phyloP scores from a whole-genome alignment of 2,113 vertebrate genomes.

The Daphoenositta chrysoptera region DNA sequence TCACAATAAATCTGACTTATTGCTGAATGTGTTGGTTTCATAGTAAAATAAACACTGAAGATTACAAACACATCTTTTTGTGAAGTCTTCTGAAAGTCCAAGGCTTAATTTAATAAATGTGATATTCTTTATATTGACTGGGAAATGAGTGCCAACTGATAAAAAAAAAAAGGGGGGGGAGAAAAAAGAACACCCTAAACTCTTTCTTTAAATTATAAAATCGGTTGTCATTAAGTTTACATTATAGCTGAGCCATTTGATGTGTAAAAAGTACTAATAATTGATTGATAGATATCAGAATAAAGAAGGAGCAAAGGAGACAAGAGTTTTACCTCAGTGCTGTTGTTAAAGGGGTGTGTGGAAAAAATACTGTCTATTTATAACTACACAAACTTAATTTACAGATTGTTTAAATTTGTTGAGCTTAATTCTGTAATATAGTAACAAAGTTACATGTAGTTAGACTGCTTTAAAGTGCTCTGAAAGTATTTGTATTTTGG shows the following conservation, averaged over 20 bases:
- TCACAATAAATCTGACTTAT: conserved; percentile 70
- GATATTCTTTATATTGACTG: conserved; percentile 22
- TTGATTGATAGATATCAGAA: neutral
- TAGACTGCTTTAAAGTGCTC: neutral
- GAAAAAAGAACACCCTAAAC: neutral
- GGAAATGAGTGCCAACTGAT: neutral
- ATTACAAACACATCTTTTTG: conserved; percentile 65
- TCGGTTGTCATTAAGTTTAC: neutral
- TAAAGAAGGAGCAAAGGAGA: neutral
- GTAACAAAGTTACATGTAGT: neutral
- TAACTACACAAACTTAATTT: neutral
- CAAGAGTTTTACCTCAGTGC: neutral
- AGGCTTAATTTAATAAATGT: conserved; percentile 60
- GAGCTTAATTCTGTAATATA: neutral
- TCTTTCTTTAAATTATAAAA: neutral
- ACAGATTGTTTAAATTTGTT: neutral
- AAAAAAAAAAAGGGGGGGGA: neutral
- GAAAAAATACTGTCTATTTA: neutral
- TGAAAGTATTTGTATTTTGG: neutral
- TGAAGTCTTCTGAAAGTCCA: conserved; percentile 34
- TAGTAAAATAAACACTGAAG: conserved; percentile 67
- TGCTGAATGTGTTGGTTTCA: conserved; percentile 67
- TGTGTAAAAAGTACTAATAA: neutral
- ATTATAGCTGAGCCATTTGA: neutral
- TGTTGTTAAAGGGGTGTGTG: neutral